phyloP scores from a whole-genome alignment of 2,113 vertebrate genomes.

The Zeus faber region DNA sequence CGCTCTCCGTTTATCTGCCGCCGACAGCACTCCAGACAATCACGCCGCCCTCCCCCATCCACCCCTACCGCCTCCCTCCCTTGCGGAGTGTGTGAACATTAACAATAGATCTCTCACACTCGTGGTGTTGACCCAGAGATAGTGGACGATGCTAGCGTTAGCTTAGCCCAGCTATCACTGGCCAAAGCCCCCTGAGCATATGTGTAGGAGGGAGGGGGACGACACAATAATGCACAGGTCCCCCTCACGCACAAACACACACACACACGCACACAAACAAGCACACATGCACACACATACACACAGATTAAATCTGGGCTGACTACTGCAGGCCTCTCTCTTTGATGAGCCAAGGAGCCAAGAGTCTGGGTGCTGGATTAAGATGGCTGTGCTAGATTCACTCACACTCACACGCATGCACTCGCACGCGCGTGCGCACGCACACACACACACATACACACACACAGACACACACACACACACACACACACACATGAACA shows the following conservation, averaged over 20 bases:
- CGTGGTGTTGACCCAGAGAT: conserved; percentile 42
- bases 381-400: conserved; percentile 66
- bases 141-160: conserved; percentile 51
- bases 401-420: conserved; percentile 24
- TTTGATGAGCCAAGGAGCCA: conserved; percentile 73
- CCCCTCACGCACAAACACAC: conserved; percentile 26
- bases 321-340: conserved; percentile 60
- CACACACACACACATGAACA: neutral
- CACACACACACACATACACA: conserved; percentile 5
- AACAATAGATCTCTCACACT: conserved; percentile 15
- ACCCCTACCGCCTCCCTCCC: too few species aligned
- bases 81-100: neutral
- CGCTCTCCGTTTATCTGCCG: conserved; percentile 38
- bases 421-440: too few species aligned
- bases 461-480: conserved; percentile 22
- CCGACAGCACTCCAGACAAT: conserved; percentile 24
- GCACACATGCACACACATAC: conserved; percentile 51
- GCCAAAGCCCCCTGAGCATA: conserved; percentile 42
- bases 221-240: conserved; percentile 35
- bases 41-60: neutral
- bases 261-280: conserved; percentile 31
- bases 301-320: conserved; percentile 65
- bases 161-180: conserved; percentile 39
- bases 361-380: conserved; percentile 74
- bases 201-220: conserved; percentile 23